phyloP scores from a whole-genome alignment of 2,888 invertebrate genomes.

The Lathronympha strigana region DNA sequence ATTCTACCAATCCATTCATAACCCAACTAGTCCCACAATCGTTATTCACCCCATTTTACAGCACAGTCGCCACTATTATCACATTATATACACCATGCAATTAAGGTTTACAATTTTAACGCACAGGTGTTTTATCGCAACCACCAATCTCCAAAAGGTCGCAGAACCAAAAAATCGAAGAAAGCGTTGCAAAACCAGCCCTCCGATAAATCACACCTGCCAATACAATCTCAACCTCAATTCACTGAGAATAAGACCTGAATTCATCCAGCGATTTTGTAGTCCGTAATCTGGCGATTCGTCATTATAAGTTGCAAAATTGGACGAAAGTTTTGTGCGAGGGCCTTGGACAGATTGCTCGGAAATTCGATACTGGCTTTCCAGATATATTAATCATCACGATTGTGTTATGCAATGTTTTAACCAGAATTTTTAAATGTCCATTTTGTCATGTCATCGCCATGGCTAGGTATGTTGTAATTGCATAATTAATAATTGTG shows the following conservation, averaged over 20 bases:
- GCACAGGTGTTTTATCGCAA: slow-evolving; percentile 30
- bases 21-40: no score
- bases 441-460: no score
- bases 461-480: no score
- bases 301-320: slow-evolving; percentile 40
- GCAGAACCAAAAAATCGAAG: slow-evolving; percentile 25
- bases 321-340: slow-evolving; percentile 30
- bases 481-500: no score
- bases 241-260: slow-evolving; percentile 17
- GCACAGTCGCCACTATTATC: no score
- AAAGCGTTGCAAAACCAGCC: slow-evolving; percentile 31
- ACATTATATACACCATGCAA: no score
- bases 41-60: no score
- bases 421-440: not conserved
- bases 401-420: not conserved
- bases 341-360: slow-evolving; percentile 19
- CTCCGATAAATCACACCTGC: slow-evolving; percentile 13
- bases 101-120: not conserved
- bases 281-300: slow-evolving; percentile 20
- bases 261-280: slow-evolving; percentile 9
- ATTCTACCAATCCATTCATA: no score
- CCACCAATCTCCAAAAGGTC: slow-evolving; percentile 31
- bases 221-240: slow-evolving; percentile 27
- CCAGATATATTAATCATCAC: slow-evolving; percentile 19
- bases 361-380: slow-evolving; percentile 1